These are phyloP conservation scores for Ambastaia sidthimunki DNA, from an alignment of 2,797 vertebrate genomes.

Conservation along the genomic window DNA sequence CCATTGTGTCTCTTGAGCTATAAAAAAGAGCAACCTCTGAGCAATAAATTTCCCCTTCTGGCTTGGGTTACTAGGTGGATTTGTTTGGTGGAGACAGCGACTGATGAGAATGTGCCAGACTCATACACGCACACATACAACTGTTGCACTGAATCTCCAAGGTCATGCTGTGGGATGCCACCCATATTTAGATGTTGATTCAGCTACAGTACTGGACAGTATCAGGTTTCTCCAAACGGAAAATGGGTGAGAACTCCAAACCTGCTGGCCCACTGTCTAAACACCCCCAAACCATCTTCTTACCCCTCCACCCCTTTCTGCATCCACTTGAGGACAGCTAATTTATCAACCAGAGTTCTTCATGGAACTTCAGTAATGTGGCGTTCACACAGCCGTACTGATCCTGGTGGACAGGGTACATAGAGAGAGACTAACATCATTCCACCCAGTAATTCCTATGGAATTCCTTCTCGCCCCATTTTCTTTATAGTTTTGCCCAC, in stretches of 20 bases:
- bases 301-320: conserved; percentile 8
- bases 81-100: conserved; percentile 4
- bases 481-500: conserved; percentile 6
- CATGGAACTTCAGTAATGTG: neutral
- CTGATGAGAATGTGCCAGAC: conserved; percentile 1
- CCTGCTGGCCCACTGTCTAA: neutral
- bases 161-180: conserved; percentile 12
- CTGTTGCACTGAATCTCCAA: conserved; percentile 17
- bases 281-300: neutral
- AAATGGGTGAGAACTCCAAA: conserved; percentile 5
- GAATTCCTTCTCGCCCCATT: neutral
- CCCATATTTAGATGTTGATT: conserved; percentile 27
- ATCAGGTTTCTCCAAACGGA: conserved; percentile 27
- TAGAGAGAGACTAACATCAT: neutral
- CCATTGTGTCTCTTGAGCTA: neutral
- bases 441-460: neutral
- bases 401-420: neutral
- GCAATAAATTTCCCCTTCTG: neutral
- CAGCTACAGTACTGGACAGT: neutral
- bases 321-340: conserved; percentile 1
- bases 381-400: neutral
- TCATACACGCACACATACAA: conserved; percentile 12
- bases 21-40: neutral
- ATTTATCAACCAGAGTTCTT: conserved; percentile 16
- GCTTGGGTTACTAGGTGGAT: neutral